phyloP scores from a whole-genome alignment of 2,113 vertebrate species.

The Hipposideros armiger region DNA sequence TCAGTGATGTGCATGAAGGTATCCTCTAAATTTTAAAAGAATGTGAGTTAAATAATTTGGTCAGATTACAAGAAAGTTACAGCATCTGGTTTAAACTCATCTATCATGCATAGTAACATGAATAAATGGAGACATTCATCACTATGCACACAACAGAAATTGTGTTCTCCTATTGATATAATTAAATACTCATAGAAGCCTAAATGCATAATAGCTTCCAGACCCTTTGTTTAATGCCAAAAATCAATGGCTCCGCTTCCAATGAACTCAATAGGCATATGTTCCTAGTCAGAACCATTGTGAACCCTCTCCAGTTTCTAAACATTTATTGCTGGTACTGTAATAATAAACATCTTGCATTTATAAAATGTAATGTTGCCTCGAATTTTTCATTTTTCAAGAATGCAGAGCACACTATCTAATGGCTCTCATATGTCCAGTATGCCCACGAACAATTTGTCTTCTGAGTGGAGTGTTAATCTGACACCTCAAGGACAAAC shows the following conservation, averaged over 20 bases:
- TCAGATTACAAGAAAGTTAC: constrained; percentile 85
- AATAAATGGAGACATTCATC: constrained; percentile 92
- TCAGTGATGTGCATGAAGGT: constrained; percentile 67
- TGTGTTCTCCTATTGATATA: constrained; percentile 91
- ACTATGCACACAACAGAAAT: constrained; percentile 89
- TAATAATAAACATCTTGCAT: constrained; percentile 93
- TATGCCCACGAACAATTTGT: constrained; percentile 89
- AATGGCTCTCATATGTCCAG: constrained; percentile 91
- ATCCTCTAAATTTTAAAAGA: constrained; percentile 82
- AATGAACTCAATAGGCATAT: constrained; percentile 87
- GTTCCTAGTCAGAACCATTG: constrained; percentile 90
- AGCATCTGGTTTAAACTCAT: constrained; percentile 88
- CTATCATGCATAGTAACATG: constrained; percentile 87
- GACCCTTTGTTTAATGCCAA: constrained; percentile 90
- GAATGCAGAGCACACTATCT: constrained; percentile 88
- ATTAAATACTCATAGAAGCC: constrained; percentile 90
- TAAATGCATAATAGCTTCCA: constrained; percentile 91
- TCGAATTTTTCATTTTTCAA: constrained; percentile 92
- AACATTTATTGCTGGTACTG: constrained; percentile 91
- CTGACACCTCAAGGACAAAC: constrained; percentile 91
- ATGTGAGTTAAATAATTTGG: constrained; percentile 84
- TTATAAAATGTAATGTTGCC: constrained; percentile 92
- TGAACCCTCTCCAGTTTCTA: constrained; percentile 91
- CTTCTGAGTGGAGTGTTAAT: constrained; percentile 90
- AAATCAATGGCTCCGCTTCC: constrained; percentile 87